Conservation (phyloP, 2,888 invertebrate genomes). For the Steromphala cineraria region DNA sequence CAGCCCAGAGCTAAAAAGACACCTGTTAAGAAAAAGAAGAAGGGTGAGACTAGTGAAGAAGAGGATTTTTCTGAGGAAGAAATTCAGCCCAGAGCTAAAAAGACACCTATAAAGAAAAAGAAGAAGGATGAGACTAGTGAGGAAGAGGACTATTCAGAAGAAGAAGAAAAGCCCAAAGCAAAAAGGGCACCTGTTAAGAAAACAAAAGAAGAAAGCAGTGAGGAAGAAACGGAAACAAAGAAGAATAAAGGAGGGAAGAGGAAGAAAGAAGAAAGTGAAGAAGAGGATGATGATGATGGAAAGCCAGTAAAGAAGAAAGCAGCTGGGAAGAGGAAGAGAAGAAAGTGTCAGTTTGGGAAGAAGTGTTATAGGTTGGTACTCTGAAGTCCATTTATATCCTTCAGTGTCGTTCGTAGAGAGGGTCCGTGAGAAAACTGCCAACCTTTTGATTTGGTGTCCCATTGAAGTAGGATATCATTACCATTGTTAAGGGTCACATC, state of each 20-base stretch:
- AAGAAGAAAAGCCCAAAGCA: too few relatives aligned
- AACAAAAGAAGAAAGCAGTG: slow-evolving; percentile 21
- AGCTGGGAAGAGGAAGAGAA: slow-evolving; percentile 3
- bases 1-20: slow-evolving; percentile 22
- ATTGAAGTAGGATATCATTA: too few relatives aligned
- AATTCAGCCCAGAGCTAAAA: neutral
- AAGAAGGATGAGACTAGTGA: neutral
- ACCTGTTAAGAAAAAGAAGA: slow-evolving; percentile 16
- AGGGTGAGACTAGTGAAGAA: slow-evolving; percentile 12
- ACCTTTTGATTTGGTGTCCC: too few relatives aligned
- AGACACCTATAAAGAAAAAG: neutral
- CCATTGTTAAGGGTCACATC: too few relatives aligned
- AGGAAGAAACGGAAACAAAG: slow-evolving; percentile 42
- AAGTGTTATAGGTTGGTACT: slow-evolving; percentile 27
- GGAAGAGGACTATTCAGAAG: neutral
- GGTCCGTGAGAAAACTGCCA: too few relatives aligned
- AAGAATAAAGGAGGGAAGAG: slow-evolving; percentile 36
- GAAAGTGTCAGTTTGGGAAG: slow-evolving; percentile 24
- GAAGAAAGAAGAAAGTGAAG: slow-evolving; percentile 27
- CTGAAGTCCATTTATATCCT: too few relatives aligned
- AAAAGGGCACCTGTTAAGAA: neutral
- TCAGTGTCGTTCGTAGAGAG: too few relatives aligned
- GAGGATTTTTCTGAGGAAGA: slow-evolving; percentile 25
- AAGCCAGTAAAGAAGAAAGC: neutral
- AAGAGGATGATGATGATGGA: slow-evolving; percentile 24